phyloP scores from a whole-genome alignment of 2,797 vertebrate genomes.

The Poliocrania exsul region DNA sequence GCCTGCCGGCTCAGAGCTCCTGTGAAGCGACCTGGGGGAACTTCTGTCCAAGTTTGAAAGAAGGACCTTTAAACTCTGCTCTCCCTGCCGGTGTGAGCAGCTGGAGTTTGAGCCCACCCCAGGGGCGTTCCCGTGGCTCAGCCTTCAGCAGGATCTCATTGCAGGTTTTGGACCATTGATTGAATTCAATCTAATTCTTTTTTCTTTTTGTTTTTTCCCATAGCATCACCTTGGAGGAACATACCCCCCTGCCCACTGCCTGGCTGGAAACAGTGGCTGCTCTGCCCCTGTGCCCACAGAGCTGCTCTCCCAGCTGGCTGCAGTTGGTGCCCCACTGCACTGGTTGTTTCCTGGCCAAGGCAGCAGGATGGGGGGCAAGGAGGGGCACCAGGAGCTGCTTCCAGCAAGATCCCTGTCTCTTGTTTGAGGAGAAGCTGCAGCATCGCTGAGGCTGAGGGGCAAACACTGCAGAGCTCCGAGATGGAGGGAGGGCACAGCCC shows the following conservation, averaged over 20 bases:
- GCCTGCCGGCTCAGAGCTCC: background rate
- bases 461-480: background rate
- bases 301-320: background rate
- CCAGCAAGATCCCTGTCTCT: background rate
- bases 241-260: background rate
- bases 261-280: background rate
- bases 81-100: background rate
- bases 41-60: background rate
- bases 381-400: background rate
- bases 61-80: background rate
- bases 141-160: background rate
- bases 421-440: background rate
- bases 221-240: background rate
- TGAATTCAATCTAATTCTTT: background rate
- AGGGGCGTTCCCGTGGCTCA: background rate
- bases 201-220: too few relatives aligned
- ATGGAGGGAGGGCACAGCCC: slow-evolving; percentile 71
- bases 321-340: background rate
- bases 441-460: background rate
- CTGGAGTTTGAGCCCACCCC: background rate
- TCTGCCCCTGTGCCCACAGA: background rate
- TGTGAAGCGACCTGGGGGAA: background rate
- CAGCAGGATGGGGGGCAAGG: slow-evolving; percentile 25
- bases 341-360: background rate
- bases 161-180: background rate